phyloP scores from a whole-genome alignment of 2,888 invertebrate species.

The Tenthredo notha region DNA sequence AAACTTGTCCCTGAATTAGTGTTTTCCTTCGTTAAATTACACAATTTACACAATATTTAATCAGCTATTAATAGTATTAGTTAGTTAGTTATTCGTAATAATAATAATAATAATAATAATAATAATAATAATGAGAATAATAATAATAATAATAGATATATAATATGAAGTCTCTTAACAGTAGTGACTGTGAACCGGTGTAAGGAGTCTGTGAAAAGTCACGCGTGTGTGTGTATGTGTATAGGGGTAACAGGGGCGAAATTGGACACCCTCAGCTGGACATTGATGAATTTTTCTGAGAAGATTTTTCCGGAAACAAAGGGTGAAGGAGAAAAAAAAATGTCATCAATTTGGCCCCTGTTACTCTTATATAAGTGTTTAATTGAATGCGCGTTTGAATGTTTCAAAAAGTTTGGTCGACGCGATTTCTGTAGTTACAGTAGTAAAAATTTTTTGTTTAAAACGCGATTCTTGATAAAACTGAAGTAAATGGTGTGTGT shows the following conservation, averaged over 20 bases:
- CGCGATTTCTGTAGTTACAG: not conserved
- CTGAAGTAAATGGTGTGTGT: not conserved
- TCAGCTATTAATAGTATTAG: conserved; percentile 35
- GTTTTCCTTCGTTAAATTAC: conserved; percentile 59
- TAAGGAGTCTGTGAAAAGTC: conserved; percentile 36
- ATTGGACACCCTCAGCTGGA: no score
- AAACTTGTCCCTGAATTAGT: conserved; percentile 67
- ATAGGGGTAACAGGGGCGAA: not conserved
- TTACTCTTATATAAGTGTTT: no score
- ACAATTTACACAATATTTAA: conserved; percentile 44
- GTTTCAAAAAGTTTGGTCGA: not conserved
- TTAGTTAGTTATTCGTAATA: conserved; percentile 43
- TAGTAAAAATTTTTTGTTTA: not conserved
- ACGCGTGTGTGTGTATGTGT: not conserved
- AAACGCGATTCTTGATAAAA: not conserved
- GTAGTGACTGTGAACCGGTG: conserved; percentile 70
- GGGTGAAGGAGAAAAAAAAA: not conserved
- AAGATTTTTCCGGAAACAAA: no score
- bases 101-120: conserved; percentile 36
- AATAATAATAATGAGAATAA: conserved; percentile 11
- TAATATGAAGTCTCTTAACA: conserved; percentile 67
- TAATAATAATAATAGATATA: conserved; percentile 57
- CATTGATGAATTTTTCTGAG: not conserved
- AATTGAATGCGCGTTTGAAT: no score
- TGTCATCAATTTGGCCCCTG: no score